These are phyloP conservation scores for Brachionus rotundiformis DNA, from an alignment of 1,140 invertebrate genomes.

Conservation along the genomic window DNA sequence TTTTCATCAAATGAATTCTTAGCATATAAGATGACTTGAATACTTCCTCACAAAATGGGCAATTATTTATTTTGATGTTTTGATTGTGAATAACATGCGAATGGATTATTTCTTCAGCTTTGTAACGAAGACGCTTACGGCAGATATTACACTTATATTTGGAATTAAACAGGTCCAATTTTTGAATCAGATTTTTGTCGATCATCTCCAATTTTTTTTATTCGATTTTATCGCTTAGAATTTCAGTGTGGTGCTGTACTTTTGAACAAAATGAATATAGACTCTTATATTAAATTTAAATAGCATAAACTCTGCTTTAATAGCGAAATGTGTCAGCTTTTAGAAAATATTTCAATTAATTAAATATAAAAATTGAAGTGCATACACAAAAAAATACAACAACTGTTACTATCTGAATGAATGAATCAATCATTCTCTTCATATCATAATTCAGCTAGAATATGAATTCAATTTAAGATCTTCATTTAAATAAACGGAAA, in stretches of 20 bases:
- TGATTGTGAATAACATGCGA: neutral
- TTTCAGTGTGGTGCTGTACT: too few species aligned
- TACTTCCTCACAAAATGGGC: neutral
- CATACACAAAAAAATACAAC: neutral
- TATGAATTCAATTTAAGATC: neutral
- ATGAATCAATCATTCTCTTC: neutral
- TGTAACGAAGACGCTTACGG: neutral
- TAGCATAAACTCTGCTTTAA: neutral
- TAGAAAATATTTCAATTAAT: neutral
- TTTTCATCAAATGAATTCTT: conserved; percentile 24
- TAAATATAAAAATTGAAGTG: neutral
- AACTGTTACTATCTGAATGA: neutral
- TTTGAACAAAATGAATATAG: too few species aligned
- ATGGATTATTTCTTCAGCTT: conserved; percentile 49
- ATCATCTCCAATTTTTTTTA: neutral
- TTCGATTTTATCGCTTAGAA: neutral
- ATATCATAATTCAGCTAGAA: neutral
- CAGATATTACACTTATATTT: conserved; percentile 44
- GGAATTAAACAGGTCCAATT: conserved; percentile 42
- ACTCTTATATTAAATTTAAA: neutral
- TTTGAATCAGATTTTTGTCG: neutral
- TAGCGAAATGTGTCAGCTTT: neutral
- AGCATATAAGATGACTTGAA: neutral
- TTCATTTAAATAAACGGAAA: neutral
- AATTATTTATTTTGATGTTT: neutral